Conservation (phyloP, 2,797 vertebrate species). For the Pangasius mekongensis region DNA sequence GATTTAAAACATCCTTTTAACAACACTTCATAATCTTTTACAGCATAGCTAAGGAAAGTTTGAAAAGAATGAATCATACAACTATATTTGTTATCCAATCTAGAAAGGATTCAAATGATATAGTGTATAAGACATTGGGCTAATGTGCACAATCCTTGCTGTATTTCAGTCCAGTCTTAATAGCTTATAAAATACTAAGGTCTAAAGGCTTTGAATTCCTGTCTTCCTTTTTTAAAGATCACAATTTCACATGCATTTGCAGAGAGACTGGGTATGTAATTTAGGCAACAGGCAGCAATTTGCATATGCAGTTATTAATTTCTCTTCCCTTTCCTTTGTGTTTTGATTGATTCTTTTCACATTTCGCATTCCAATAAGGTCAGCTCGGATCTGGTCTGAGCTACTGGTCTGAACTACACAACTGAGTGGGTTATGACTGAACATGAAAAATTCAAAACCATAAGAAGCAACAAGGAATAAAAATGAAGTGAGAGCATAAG, state of each 20-base stretch:
- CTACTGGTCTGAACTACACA: slow-evolving; percentile 5
- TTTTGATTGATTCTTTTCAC: slow-evolving; percentile 56
- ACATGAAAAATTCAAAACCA: slow-evolving; percentile 19
- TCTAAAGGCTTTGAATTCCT: slow-evolving; percentile 51
- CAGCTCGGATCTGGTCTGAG: slow-evolving; percentile 37
- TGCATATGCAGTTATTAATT: slow-evolving; percentile 56
- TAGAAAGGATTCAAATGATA: not conserved
- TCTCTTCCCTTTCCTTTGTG: slow-evolving; percentile 51
- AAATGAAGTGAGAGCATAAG: slow-evolving; percentile 24
- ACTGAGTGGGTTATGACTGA: slow-evolving; percentile 2
- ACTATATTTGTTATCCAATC: not conserved
- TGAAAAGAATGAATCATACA: not conserved
- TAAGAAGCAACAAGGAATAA: slow-evolving; percentile 28
- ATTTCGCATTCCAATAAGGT: slow-evolving; percentile 50
- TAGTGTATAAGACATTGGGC: not conserved
- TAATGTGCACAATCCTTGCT: not conserved
- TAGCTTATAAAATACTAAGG: slow-evolving; percentile 48
- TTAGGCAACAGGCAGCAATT: slow-evolving; percentile 63
- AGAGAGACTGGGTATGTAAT: slow-evolving; percentile 54
- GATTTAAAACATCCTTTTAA: slow-evolving; percentile 11
- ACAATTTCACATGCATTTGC: slow-evolving; percentile 37
- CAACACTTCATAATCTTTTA: not conserved
- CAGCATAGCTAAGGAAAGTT: not conserved
- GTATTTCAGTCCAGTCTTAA: not conserved
- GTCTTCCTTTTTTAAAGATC: slow-evolving; percentile 45